Conservation (phyloP, 2,888 invertebrate genomes). For the Desoria tigrina region DNA sequence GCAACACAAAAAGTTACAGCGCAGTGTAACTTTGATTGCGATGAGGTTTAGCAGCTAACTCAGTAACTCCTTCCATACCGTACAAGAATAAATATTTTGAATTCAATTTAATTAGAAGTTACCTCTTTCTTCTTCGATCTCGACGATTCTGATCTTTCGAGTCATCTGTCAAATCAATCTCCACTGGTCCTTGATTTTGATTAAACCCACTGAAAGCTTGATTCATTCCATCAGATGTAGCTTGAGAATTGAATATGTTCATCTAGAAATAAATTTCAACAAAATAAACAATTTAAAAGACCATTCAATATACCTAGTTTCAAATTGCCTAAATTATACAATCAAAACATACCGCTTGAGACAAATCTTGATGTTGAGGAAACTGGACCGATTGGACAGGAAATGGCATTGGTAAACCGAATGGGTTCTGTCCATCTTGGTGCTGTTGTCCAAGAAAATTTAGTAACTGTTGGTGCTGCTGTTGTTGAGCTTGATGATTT, state of each 20-base stretch:
- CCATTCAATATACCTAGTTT: background rate
- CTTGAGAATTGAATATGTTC: conserved; percentile 8
- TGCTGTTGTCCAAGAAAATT: conserved; percentile 19
- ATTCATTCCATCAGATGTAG: conserved; percentile 58
- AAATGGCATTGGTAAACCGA: conserved; percentile 42
- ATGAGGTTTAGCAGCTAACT: too few relatives aligned
- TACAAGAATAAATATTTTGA: too few relatives aligned
- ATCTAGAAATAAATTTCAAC: conserved; percentile 22
- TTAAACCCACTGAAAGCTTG: conserved; percentile 51
- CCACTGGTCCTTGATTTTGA: conserved; percentile 8
- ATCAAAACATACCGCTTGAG: conserved; percentile 6
- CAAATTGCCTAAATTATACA: conserved; percentile 4
- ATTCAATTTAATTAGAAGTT: conserved; percentile 27
- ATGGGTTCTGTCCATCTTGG: conserved; percentile 33
- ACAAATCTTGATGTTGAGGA: conserved; percentile 26
- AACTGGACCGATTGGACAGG: conserved; percentile 36
- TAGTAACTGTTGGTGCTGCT: conserved; percentile 34
- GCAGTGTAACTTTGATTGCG: too few relatives aligned
- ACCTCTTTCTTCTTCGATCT: conserved; percentile 53
- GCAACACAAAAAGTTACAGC: too few relatives aligned
- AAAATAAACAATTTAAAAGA: background rate
- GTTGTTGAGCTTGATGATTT: conserved; percentile 23
- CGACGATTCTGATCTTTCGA: conserved; percentile 26
- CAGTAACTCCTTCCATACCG: too few relatives aligned
- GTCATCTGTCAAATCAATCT: conserved; percentile 21